phyloP scores from a whole-genome alignment of 1,140 invertebrate species.

The Drosophila micromelanica region DNA sequence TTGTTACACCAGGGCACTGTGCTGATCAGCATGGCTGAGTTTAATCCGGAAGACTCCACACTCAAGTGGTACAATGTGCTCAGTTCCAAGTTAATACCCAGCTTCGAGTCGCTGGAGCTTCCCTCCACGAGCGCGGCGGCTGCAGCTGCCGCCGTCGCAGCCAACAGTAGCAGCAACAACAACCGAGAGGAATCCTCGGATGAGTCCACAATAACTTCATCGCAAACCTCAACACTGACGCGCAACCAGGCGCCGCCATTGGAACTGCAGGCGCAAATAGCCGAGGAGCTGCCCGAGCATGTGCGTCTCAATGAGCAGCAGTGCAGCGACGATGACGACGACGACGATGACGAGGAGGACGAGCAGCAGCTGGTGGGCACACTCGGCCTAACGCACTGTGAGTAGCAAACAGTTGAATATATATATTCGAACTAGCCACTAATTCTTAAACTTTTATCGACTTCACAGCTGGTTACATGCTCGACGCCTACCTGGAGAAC shows the following conservation, averaged over 20 bases:
- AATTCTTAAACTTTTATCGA: neutral
- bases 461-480: slow-evolving; percentile 64
- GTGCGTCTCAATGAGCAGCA: slow-evolving; percentile 85
- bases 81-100: slow-evolving; percentile 93
- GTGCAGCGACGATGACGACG: slow-evolving; percentile 86
- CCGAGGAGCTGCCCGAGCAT: slow-evolving; percentile 87
- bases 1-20: slow-evolving; percentile 91
- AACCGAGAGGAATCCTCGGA: slow-evolving; percentile 96
- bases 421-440: neutral
- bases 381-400: slow-evolving; percentile 57
- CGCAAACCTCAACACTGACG: slow-evolving; percentile 97
- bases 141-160: slow-evolving; percentile 64
- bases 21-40: slow-evolving; percentile 97
- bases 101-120: slow-evolving; percentile 85
- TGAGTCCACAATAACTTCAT: slow-evolving; percentile 98
- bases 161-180: slow-evolving; percentile 27
- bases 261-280: slow-evolving; percentile 86
- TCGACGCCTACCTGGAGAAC: slow-evolving; percentile 80
- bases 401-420: slow-evolving; percentile 4
- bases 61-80: slow-evolving; percentile 98
- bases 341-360: slow-evolving; percentile 86
- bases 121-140: slow-evolving; percentile 78
- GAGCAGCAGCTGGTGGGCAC: slow-evolving; percentile 76
- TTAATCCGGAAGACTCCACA: slow-evolving; percentile 91
- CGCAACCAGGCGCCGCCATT: slow-evolving; percentile 91